Percentiles rank a stretch among this genome's conserved stretches.
These are phyloP conservation scores for Andrena cerasifolii DNA, from an alignment of 1,140 invertebrate genomes.

Conservation along the genomic window DNA sequence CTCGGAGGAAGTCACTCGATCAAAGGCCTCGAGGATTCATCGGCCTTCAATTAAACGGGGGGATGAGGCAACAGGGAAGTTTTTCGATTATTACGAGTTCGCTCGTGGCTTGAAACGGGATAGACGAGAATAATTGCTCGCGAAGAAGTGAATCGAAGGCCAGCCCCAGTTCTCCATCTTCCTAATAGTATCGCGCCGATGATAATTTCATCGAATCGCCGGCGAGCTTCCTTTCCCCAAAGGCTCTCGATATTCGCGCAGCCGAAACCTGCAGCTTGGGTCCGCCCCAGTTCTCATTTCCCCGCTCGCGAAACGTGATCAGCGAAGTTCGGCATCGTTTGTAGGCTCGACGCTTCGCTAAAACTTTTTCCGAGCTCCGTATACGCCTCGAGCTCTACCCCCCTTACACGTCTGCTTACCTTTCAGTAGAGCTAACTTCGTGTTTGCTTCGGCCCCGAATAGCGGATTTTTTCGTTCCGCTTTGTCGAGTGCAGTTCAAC, in stretches of 20 bases:
- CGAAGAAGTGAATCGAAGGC: not conserved
- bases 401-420: not conserved
- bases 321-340: not conserved
- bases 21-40: not conserved
- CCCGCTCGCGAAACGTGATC: not conserved
- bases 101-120: not conserved
- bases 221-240: not conserved
- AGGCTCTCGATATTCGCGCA: not conserved
- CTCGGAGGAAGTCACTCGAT: not conserved
- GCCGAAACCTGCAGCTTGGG: too few species aligned
- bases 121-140: not conserved
- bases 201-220: not conserved
- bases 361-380: conserved; percentile 7
- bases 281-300: not conserved
- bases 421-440: not conserved
- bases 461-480: not conserved
- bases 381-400: not conserved
- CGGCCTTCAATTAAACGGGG: not conserved
- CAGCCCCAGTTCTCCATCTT: not conserved
- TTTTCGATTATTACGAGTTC: not conserved
- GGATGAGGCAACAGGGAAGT: not conserved
- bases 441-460: not conserved
- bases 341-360: not conserved
- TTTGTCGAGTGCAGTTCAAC: not conserved
- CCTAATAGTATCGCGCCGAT: too few species aligned